Conservation (phyloP, 2,797 vertebrate species). For the Lutjanus campechanus region DNA sequence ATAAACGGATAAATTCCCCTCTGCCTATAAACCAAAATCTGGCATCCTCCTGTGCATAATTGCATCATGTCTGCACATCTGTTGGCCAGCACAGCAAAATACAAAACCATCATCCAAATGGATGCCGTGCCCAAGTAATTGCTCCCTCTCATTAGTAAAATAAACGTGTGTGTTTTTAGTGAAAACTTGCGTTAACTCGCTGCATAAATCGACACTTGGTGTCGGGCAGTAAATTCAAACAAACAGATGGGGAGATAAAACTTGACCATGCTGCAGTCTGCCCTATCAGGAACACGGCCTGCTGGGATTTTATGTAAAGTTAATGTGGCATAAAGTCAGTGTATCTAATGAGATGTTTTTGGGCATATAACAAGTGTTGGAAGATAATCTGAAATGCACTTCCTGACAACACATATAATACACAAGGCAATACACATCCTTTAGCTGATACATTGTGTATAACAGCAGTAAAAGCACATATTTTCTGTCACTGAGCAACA, state of each 20-base stretch:
- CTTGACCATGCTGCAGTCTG: conserved; percentile 38
- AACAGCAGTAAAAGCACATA: background rate
- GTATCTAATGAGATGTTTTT: conserved; percentile 17
- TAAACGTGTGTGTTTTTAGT: conserved; percentile 84
- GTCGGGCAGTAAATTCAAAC: conserved; percentile 76
- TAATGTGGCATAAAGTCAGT: conserved; percentile 24
- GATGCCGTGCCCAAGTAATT: conserved; percentile 74
- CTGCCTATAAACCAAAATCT: conserved; percentile 59
- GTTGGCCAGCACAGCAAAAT: conserved; percentile 71
- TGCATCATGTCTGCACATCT: conserved; percentile 71
- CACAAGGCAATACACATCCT: background rate
- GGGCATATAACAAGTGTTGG: background rate
- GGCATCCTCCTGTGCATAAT: conserved; percentile 58
- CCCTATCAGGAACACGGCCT: conserved; percentile 35
- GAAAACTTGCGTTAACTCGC: conserved; percentile 77
- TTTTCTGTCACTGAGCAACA: background rate
- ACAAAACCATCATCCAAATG: conserved; percentile 75
- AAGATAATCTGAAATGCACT: background rate
- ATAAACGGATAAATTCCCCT: conserved; percentile 40
- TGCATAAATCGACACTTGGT: conserved; percentile 74
- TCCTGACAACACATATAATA: background rate
- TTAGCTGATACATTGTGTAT: no score
- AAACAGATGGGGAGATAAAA: conserved; percentile 83
- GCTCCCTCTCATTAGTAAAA: conserved; percentile 82
- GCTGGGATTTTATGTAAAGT: conserved; percentile 45